These are phyloP conservation scores for Campoplex capitator DNA, from an alignment of 2,888 invertebrate genomes.

Conservation along the genomic window DNA sequence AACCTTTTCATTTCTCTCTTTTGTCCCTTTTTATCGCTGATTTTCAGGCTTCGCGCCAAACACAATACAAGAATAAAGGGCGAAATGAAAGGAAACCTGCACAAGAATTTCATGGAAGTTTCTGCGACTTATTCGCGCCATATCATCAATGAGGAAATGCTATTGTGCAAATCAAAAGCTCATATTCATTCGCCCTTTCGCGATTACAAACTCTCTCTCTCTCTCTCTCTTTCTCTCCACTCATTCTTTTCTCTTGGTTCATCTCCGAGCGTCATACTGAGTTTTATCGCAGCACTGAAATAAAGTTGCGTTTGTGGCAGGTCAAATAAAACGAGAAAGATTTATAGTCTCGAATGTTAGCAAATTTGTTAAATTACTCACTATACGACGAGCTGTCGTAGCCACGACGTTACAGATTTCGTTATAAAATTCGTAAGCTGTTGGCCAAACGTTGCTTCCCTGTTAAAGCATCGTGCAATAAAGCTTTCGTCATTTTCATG, in stretches of 20 bases:
- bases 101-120: constrained; percentile 31
- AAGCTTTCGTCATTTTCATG: constrained; percentile 7
- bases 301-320: constrained; percentile 30
- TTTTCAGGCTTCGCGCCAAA: constrained; percentile 57
- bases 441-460: background rate
- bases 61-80: background rate
- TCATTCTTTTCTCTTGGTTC: background rate
- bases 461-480: constrained; percentile 10
- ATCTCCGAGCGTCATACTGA: constrained; percentile 10
- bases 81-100: background rate
- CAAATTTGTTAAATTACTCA: constrained; percentile 54
- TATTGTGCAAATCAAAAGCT: constrained; percentile 24
- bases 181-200: constrained; percentile 3
- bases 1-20: constrained; percentile 27
- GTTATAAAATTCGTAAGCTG: constrained; percentile 23
- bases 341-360: constrained; percentile 49
- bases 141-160: constrained; percentile 12
- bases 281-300: constrained; percentile 29
- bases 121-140: background rate
- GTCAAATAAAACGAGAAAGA: constrained; percentile 24
- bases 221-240: background rate
- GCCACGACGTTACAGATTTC: background rate
- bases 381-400: constrained; percentile 6
- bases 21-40: constrained; percentile 40
- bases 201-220: background rate